Percentiles rank a stretch among this genome's conserved stretches.
These are phyloP conservation scores for Venusia cambrica DNA, from an alignment of 2,888 invertebrate species.

Conservation along the genomic window DNA sequence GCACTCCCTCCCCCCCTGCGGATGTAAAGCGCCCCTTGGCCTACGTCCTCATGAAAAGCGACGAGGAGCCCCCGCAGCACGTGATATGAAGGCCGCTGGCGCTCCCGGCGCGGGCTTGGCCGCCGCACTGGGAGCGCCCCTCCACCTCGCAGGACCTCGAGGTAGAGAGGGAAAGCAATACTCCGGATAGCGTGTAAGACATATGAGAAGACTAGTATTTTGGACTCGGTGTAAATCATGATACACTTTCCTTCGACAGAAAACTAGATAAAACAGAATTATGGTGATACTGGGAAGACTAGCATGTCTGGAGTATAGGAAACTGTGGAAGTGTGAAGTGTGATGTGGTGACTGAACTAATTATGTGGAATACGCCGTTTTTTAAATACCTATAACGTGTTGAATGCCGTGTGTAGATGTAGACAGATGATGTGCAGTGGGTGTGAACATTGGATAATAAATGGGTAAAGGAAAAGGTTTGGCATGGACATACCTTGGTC, in stretches of 20 bases:
- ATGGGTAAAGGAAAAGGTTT: too few species aligned
- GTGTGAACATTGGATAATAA: too few species aligned
- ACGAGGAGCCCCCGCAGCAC: constrained; percentile 82
- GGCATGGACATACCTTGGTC: too few species aligned
- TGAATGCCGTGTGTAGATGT: too few species aligned
- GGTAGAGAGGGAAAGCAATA: constrained; percentile 52
- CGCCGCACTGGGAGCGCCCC: constrained; percentile 76
- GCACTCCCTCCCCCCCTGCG: constrained; percentile 67
- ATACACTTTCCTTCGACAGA: constrained; percentile 1
- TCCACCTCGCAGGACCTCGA: constrained; percentile 67
- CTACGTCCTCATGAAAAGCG: constrained; percentile 84
- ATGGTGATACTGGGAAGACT: too few species aligned
- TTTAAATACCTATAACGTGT: too few species aligned
- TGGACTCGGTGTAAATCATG: neutral
- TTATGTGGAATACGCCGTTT: too few species aligned
- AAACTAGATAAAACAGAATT: too few species aligned
- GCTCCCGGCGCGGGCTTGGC: constrained; percentile 85
- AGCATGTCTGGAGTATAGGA: too few species aligned
- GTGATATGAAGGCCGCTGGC: constrained; percentile 93
- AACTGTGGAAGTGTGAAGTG: too few species aligned
- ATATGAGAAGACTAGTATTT: neutral
- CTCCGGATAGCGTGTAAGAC: constrained; percentile 67
- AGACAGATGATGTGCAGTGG: too few species aligned
- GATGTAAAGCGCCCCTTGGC: constrained; percentile 80
- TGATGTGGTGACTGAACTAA: too few species aligned